Percentiles rank a stretch among this genome's conserved stretches.
Evolutionary conservation across 1,140 invertebrate species (phyloP).

Genomic region (Drosophila mauritiana): DNA sequence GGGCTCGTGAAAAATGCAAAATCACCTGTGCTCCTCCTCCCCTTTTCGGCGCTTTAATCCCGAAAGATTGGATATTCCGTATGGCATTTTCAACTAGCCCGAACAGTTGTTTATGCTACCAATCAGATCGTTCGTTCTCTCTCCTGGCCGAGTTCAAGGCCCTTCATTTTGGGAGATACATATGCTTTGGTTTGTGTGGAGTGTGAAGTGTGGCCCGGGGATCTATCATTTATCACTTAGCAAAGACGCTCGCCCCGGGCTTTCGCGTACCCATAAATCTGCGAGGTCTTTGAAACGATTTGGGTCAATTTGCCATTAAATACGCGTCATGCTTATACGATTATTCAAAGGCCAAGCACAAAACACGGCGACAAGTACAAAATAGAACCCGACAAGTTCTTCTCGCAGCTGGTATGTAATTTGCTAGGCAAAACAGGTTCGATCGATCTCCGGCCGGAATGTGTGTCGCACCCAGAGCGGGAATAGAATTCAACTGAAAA

Average conservation of each 20-base stretch:
- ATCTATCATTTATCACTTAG: slow-evolving; percentile 28
- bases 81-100: slow-evolving; percentile 1
- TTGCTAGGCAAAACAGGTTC: slow-evolving; percentile 77
- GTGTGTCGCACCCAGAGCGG: slow-evolving; percentile 64
- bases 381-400: slow-evolving; percentile 6
- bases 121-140: neutral
- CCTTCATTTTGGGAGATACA: neutral
- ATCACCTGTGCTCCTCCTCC: slow-evolving; percentile 2
- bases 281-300: slow-evolving; percentile 33
- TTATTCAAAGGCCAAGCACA: slow-evolving; percentile 16
- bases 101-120: slow-evolving; percentile 13
- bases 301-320: slow-evolving; percentile 71
- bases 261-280: slow-evolving; percentile 29
- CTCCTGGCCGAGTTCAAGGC: slow-evolving; percentile 10
- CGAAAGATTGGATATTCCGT: neutral
- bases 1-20: slow-evolving; percentile 50
- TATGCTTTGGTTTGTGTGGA: too few relatives aligned
- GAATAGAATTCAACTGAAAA: slow-evolving; percentile 12
- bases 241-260: slow-evolving; percentile 1
- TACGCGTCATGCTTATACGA: slow-evolving; percentile 63
- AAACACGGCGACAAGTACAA: neutral
- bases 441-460: slow-evolving; percentile 61
- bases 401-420: slow-evolving; percentile 32
- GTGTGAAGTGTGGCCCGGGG: neutral
- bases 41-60: neutral